Evolutionary conservation across 2,113 vertebrate genomes (phyloP), one percentile per base, ranked within the genome.

Genomic region (Holacanthus passer): DNA sequence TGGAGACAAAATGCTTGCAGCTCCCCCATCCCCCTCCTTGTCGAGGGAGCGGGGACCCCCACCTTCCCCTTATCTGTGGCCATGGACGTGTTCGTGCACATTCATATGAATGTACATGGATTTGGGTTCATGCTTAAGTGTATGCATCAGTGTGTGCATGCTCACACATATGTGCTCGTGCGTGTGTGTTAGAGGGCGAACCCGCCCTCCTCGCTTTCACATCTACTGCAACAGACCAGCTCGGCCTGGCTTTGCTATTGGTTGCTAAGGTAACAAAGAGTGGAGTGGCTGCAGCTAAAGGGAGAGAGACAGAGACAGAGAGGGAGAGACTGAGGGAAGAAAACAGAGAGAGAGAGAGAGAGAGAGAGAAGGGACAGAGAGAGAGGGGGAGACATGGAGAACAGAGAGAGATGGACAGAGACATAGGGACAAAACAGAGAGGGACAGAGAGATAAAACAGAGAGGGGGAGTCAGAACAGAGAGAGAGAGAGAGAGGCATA

Each of bases 251-350:
- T 91, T 92, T 86, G 91, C 93, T 94, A 93, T 90, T 86, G 89
- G 94, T 94, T 94, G 93, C 94, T 91, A 94, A 84, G 94, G 94
- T 93, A 94, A 94, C 94, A 94, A 92, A 92, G 89, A 90, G 87
- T 90, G 86, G 87, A 92, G 92, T 85, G 94, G 90, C 89, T 93
- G 91, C 90, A 93, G 79, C 88, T 79, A 85, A 76, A 86, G 77
- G 82, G 84, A 83, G 84, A 73, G 84, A 77, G 52, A 41, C 19
- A 82, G 43, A 37, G 35, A 37, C n/a, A n/a, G n/a, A n/a, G n/a
- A n/a, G n/a, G n/a, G n/a, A n/a, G n/a, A n/a, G n/a, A n/a, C n/a
- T n/a, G n/a, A n/a, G n/a, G n/a, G n/a, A 20, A 62, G 16, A 41
- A 11, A 11, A 47, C 5, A 50, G 17, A 20, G 29, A 32, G 3